Percentiles rank a stretch among this genome's conserved stretches.
These are phyloP conservation scores for Ectemnius continuus DNA, from an alignment of 2,888 invertebrate species.

Conservation along the genomic window DNA sequence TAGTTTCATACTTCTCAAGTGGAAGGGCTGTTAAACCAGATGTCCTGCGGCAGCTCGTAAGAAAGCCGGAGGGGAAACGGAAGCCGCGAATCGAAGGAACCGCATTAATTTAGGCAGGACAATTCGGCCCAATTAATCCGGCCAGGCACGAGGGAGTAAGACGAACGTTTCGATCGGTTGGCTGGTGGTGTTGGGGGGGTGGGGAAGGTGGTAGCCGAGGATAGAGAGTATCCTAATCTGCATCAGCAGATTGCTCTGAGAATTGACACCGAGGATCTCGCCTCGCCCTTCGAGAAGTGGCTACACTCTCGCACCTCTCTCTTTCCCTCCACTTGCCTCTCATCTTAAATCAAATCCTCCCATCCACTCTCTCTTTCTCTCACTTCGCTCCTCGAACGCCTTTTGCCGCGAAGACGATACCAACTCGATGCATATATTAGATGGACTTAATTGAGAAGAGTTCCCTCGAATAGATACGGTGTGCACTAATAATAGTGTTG, in stretches of 20 bases:
- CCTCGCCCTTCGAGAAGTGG: conserved; percentile 56
- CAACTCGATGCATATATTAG: conserved; percentile 77
- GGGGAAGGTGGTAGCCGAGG: conserved; percentile 21
- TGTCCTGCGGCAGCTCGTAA: background rate
- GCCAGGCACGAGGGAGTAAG: conserved; percentile 35
- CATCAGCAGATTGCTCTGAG: conserved; percentile 78
- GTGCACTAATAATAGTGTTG: conserved; percentile 23
- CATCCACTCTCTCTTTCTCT: conserved; percentile 58
- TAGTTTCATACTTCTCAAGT: too few species aligned
- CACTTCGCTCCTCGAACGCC: conserved; percentile 34
- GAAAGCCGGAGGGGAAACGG: background rate
- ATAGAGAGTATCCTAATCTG: conserved; percentile 71
- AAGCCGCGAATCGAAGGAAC: conserved; percentile 41
- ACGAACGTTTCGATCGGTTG: conserved; percentile 18
- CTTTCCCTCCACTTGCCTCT: conserved; percentile 57
- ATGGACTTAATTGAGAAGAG: conserved; percentile 72
- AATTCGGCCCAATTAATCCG: conserved; percentile 60
- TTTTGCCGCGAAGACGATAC: conserved; percentile 65
- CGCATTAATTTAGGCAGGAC: conserved; percentile 54
- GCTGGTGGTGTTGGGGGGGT: background rate
- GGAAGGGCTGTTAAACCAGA: too few species aligned
- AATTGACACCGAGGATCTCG: conserved; percentile 74
- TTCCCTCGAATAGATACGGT: conserved; percentile 54
- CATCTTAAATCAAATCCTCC: conserved; percentile 68
- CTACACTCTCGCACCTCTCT: conserved; percentile 64